These are phyloP conservation scores for Holcopasites calliopsidis DNA, from an alignment of 1,140 invertebrate genomes.

Conservation along the genomic window DNA sequence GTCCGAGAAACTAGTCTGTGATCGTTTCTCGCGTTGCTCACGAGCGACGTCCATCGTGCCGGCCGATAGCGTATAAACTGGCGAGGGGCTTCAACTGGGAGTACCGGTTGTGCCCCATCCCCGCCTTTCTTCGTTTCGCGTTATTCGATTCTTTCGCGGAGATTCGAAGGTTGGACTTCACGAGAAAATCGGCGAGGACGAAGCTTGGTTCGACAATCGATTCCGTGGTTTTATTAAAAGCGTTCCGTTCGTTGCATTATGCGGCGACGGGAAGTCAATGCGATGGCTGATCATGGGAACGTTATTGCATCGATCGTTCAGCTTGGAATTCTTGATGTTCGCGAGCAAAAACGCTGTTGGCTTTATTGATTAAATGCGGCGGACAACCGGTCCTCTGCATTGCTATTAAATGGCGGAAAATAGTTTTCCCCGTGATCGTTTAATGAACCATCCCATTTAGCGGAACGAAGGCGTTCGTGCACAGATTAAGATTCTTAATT, in stretches of 20 bases:
- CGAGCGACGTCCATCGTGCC: slow-evolving; percentile 23
- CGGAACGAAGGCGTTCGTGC: too few species aligned
- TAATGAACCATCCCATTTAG: too few species aligned
- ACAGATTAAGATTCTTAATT: too few species aligned
- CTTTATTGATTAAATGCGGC: too few species aligned
- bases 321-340: not conserved
- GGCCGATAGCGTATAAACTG: slow-evolving; percentile 2
- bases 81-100: not conserved
- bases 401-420: too few species aligned
- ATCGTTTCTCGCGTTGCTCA: slow-evolving; percentile 13
- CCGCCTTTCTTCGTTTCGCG: not conserved
- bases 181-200: not conserved
- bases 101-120: not conserved
- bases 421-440: too few species aligned
- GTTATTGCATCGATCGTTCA: slow-evolving; percentile 34
- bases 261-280: slow-evolving; percentile 15
- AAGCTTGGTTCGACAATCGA: slow-evolving; percentile 9
- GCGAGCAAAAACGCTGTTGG: not conserved
- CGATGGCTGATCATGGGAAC: slow-evolving; percentile 10
- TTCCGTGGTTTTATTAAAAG: slow-evolving; percentile 7
- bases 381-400: too few species aligned
- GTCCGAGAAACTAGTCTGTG: slow-evolving; percentile 37
- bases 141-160: not conserved
- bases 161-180: not conserved
- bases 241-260: not conserved